Base-by-base conservation (phyloP, 1,140 invertebrate species). In the Lethrus apterus region DNA sequence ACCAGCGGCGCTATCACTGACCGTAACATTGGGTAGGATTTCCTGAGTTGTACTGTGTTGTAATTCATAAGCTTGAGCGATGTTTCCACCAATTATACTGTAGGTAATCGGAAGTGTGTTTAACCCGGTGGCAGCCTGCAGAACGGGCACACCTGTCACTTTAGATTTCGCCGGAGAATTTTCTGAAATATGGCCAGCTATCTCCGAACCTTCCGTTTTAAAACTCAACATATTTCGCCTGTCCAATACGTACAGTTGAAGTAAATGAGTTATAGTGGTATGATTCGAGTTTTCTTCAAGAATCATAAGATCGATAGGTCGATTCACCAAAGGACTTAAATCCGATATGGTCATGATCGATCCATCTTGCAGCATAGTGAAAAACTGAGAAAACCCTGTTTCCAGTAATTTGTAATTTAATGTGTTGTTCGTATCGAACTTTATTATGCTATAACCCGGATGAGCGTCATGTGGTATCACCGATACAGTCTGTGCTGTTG, bases 261-360 rank as follows among this genome's bases (percentile, higher is more conserved):
- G 64, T 32, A 83, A 79, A 64, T 90, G 87, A 1, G 84, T 86
- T 10, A 81, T 76, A 10, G 81, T 76, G 20, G 84, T 89, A 30
- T 75, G 75, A 59, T 89, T 89, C 1, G 79, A 76, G 4, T 81
- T 78, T 51, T 89, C 83, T 58, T 91, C 88, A 9, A 89, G 67
- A 0, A 93, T 80, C 5, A 89, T 75, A 11, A 93, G 71, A 55
- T 86, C 81, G 4, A 93, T 77, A 0, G 86, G 84, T 31, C 78
- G 74, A 60, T 89, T 81, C 18, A 89, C 75, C n/a, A 93, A 65
- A 3, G 86, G 83, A 15, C 78, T 77, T 3, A 92, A 70, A 54
- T 90, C 86, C 2, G 84, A 78, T 2, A 88, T 91, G 11, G 88
- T 92, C 88, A 93, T 93, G 5, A 93, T 78, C 31, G 91, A 76